These are phyloP conservation scores for Carlito syrichta DNA, from an alignment of 2,113 vertebrate species.

Conservation along the genomic window DNA sequence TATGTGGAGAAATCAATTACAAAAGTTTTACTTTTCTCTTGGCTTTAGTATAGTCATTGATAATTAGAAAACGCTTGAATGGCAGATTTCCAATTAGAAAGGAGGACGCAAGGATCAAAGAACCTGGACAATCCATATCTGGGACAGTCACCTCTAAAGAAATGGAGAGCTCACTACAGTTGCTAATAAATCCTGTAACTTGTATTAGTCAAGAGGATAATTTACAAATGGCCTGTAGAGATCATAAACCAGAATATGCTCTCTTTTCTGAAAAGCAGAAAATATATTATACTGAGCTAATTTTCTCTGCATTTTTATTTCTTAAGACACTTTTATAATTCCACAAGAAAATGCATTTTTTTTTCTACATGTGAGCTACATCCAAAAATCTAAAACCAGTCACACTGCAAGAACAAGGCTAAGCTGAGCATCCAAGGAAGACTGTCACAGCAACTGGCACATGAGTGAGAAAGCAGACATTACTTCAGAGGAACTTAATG, in stretches of 20 bases:
- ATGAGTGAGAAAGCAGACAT: constrained; percentile 36
- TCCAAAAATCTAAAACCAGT: not conserved
- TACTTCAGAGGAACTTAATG: constrained; percentile 52
- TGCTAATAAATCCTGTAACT: not conserved
- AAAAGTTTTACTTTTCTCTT: not conserved
- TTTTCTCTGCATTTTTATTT: not conserved
- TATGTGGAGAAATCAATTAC: not conserved
- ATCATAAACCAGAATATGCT: not conserved
- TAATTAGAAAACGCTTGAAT: not conserved
- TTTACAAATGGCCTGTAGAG: not conserved
- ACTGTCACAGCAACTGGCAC: not conserved
- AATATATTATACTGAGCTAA: not conserved
- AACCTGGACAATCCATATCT: not conserved
- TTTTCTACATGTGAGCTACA: not conserved
- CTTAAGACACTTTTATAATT: not conserved
- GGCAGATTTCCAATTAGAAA: not conserved
- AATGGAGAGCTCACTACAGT: not conserved
- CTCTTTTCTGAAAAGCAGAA: not conserved
- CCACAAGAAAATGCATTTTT: not conserved
- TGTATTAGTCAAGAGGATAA: not conserved
- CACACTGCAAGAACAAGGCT: not conserved
- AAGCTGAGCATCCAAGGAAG: not conserved
- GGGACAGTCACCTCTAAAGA: not conserved
- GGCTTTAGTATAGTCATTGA: not conserved
- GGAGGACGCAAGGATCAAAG: not conserved